These are phyloP conservation scores for Notolabrus celidotus DNA, from an alignment of 2,797 vertebrate genomes.

Conservation along the genomic window DNA sequence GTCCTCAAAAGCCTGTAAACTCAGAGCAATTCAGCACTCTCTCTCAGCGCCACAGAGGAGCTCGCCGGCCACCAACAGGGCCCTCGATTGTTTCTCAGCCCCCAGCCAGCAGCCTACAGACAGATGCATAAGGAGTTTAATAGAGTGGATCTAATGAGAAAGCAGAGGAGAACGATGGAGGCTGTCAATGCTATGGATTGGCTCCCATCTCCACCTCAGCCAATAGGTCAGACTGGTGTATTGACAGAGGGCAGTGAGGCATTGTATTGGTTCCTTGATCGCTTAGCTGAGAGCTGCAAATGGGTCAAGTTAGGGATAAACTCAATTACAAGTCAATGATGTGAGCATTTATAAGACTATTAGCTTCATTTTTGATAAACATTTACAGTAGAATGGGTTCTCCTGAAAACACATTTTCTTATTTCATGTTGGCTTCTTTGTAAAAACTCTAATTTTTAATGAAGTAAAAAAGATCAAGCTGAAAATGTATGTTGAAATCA, in stretches of 20 bases:
- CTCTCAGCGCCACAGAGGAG: constrained; percentile 18
- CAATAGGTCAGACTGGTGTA: constrained; percentile 76
- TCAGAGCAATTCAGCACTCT: constrained; percentile 12
- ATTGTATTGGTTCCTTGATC: constrained; percentile 74
- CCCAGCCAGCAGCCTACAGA: constrained; percentile 62
- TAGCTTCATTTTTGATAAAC: constrained; percentile 23
- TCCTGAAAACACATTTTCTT: background rate
- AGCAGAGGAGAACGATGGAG: constrained; percentile 46
- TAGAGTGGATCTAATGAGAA: constrained; percentile 81
- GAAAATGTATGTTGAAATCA: constrained; percentile 17
- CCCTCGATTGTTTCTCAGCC: constrained; percentile 51
- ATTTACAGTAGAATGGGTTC: constrained; percentile 15
- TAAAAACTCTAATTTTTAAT: constrained; percentile 1
- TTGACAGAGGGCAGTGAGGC: constrained; percentile 67
- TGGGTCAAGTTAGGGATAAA: constrained; percentile 64
- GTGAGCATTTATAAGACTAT: constrained; percentile 46
- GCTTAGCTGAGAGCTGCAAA: constrained; percentile 55
- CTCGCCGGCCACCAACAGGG: constrained; percentile 49
- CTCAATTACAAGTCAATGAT: constrained; percentile 70
- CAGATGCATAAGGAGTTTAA: constrained; percentile 78
- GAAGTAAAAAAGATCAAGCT: background rate
- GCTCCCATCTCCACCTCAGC: constrained; percentile 49
- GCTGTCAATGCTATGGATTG: constrained; percentile 73
- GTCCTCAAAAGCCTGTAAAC: constrained; percentile 26
- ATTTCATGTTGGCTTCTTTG: constrained; percentile 21